Evolutionary conservation across 2,888 invertebrate genomes (phyloP), one percentile per base, ranked within the genome.

Genomic region (Lasioglossum lativentre): DNA sequence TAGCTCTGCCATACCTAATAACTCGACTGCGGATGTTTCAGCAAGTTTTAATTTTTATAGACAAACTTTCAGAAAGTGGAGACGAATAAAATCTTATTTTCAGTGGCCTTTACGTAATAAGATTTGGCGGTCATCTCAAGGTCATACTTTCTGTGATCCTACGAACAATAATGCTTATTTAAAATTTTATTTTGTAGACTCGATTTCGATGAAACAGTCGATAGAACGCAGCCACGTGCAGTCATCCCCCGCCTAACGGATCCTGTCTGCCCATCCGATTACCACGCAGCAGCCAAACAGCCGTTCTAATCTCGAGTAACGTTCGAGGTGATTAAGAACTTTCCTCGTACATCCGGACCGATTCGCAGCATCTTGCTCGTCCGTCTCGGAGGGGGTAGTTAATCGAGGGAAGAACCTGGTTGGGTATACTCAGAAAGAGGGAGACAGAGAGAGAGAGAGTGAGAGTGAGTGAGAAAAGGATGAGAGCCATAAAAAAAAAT

Each of bases 281-380:
- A 72, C 45, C 27, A 27, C 42, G 27, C 42, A 8, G 27, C 16
- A 45, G 5, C 42, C 71, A 45, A 45, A 45, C 71, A 42, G 16
- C 42, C 45, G 40, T 70, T 27, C 77, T 34, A 47, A 70, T 77
- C 70, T 70, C 77, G 47, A 56, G 19, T 30, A 75, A 38, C 38
- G 42, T 34, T 56, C 68, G 30, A 38, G 45, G 66, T 74, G 68
- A 68, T 68, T 45, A 42, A 30, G 14, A 42, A 80, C 59, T 77
- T 77, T 38, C 27, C 19, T 71, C 71, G 27, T 12, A 30, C 56
- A 27, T 72, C 16, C 45, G 16, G 47, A 78, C 34, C 27, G 63
- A 63, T 74, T 56, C 68, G 40, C 16, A 70, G 59, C 23, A 19
- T 70, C 75, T 47, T 40, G 40, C 52, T 52, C 12, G 16, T 68